phyloP scores from a whole-genome alignment of 2,888 invertebrate genomes.

The Lucinisca nassula region DNA sequence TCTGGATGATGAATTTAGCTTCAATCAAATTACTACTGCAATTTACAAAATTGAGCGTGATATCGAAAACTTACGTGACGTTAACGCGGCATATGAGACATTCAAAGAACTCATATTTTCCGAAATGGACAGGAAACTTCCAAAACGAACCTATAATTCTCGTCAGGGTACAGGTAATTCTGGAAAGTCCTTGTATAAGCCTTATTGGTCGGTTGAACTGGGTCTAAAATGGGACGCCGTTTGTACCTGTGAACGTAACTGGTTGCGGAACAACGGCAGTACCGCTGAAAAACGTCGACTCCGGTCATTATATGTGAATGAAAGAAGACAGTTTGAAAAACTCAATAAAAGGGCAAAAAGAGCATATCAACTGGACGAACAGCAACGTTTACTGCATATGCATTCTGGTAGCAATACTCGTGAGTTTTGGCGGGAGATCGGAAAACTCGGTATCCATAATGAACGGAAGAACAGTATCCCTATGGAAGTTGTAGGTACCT shows the following conservation, averaged over 20 bases:
- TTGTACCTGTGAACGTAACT: constrained; percentile 12
- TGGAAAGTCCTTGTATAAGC: constrained; percentile 4
- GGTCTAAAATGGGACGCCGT: constrained; percentile 7
- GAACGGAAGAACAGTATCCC: constrained; percentile 21
- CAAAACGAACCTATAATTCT: too few relatives aligned
- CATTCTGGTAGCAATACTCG: background rate
- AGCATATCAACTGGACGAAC: too few relatives aligned
- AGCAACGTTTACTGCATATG: background rate
- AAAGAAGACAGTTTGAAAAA: constrained; percentile 33
- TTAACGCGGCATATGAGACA: background rate
- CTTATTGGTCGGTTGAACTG: constrained; percentile 7
- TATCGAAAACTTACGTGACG: background rate
- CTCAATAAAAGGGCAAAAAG: too few relatives aligned
- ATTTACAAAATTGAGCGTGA: background rate
- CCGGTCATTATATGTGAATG: background rate
- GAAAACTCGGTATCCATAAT: constrained; percentile 33
- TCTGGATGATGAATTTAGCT: background rate
- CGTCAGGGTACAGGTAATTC: too few relatives aligned
- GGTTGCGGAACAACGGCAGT: background rate
- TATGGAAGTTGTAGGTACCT: constrained; percentile 17
- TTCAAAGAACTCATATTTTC: background rate
- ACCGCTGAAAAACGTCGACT: background rate
- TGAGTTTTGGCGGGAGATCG: constrained; percentile 25
- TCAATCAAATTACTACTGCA: background rate
- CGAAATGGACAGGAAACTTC: constrained; percentile 16